phyloP scores from a whole-genome alignment of 2,888 invertebrate genomes.

The Mesoligia furuncula region DNA sequence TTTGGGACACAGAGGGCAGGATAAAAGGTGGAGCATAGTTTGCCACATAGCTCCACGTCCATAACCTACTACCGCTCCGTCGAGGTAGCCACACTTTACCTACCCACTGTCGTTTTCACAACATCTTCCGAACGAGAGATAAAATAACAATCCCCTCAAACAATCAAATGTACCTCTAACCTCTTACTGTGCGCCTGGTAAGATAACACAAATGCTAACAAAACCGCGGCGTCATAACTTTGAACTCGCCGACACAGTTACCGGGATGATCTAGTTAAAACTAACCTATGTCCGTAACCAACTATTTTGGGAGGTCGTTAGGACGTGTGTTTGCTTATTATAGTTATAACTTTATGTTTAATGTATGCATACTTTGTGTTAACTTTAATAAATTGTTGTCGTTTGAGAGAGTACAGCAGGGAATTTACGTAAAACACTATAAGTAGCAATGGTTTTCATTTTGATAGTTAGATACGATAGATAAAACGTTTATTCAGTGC shows the following conservation, averaged over 20 bases:
- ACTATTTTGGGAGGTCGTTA: conserved; percentile 59
- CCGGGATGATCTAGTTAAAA: conserved; percentile 74
- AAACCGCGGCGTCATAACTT: conserved; percentile 63
- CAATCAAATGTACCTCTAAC: conserved; percentile 6
- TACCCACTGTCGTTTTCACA: neutral
- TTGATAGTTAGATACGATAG: too few species aligned
- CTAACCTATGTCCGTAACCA: conserved; percentile 74
- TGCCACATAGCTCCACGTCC: too few species aligned
- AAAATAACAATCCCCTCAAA: neutral
- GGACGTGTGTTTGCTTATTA: conserved; percentile 27
- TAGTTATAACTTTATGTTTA: conserved; percentile 30
- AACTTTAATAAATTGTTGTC: neutral
- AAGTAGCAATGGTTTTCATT: too few species aligned
- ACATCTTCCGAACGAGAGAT: neutral
- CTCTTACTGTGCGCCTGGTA: conserved; percentile 6
- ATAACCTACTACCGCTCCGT: too few species aligned
- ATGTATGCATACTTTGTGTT: conserved; percentile 4
- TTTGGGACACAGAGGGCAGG: too few species aligned
- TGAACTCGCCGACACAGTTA: conserved; percentile 52
- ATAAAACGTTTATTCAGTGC: too few species aligned
- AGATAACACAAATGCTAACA: conserved; percentile 64
- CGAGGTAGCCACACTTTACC: too few species aligned
- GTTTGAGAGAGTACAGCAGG: neutral
- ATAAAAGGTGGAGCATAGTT: too few species aligned
- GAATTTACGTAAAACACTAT: too few species aligned